A percentile compares a stretch with the other conserved stretches of the same genome.
Conservation (phyloP, 2,797 vertebrate genomes). For the Rhynchonycteris naso region DNA sequence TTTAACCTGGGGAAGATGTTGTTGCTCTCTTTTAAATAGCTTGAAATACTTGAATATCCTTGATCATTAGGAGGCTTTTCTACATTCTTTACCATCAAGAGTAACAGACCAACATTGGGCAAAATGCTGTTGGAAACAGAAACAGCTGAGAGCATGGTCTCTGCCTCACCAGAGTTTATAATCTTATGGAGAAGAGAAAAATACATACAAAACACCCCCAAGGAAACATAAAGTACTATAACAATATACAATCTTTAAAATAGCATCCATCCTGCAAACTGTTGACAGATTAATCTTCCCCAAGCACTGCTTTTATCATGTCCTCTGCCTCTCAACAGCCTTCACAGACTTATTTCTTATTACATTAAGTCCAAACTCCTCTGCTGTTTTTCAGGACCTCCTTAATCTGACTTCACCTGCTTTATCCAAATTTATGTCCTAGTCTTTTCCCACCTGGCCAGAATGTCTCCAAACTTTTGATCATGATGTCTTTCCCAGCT, state of each 20-base stretch:
- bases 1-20: neutral
- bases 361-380: slow-evolving; percentile 64
- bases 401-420: slow-evolving; percentile 51
- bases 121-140: slow-evolving; percentile 32
- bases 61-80: neutral
- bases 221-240: slow-evolving; percentile 75
- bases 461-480: slow-evolving; percentile 31
- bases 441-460: neutral
- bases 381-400: slow-evolving; percentile 54
- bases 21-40: neutral
- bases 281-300: slow-evolving; percentile 77
- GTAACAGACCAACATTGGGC: neutral
- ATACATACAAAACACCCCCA: slow-evolving; percentile 71
- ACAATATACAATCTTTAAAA: slow-evolving; percentile 78
- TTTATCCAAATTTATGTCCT: slow-evolving; percentile 70
- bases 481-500: neutral
- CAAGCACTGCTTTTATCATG: slow-evolving; percentile 72
- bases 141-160: slow-evolving; percentile 39
- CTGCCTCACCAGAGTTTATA: slow-evolving; percentile 64
- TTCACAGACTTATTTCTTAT: slow-evolving; percentile 66
- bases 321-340: slow-evolving; percentile 62
- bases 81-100: neutral
- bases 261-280: slow-evolving; percentile 67
- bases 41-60: slow-evolving; percentile 22
- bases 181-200: slow-evolving; percentile 67